Evolutionary conservation across 2,888 invertebrate genomes (phyloP).

Genomic region (Rosalia funebris): DNA sequence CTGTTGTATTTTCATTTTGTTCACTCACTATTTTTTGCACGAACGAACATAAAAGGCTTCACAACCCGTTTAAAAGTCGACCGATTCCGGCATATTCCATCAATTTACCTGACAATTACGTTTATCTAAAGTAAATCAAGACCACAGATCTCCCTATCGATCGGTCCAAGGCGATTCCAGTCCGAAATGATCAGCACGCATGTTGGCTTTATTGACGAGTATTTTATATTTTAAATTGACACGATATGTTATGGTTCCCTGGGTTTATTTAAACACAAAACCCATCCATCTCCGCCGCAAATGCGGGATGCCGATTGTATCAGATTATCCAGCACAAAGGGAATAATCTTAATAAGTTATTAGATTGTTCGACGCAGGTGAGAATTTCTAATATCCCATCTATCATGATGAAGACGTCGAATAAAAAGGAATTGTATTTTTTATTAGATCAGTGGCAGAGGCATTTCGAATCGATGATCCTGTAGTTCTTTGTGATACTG

Average conservation of each 20-base stretch:
- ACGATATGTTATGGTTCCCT: slow-evolving; percentile 14
- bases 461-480: background rate
- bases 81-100: background rate
- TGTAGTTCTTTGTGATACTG: too few relatives aligned
- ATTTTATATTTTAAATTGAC: slow-evolving; percentile 13
- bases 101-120: background rate
- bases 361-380: slow-evolving; percentile 39
- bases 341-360: slow-evolving; percentile 40
- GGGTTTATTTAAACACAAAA: slow-evolving; percentile 38
- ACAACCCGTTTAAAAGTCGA: background rate
- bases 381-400: slow-evolving; percentile 44
- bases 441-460: too few relatives aligned
- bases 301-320: slow-evolving; percentile 38
- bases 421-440: background rate
- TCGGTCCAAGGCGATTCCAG: background rate
- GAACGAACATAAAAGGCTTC: background rate
- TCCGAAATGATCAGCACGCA: slow-evolving; percentile 10
- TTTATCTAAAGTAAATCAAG: background rate
- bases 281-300: slow-evolving; percentile 41
- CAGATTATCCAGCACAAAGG: slow-evolving; percentile 35
- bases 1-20: too few relatives aligned
- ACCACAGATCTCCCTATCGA: background rate
- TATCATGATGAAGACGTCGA: slow-evolving; percentile 39
- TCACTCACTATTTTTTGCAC: background rate
- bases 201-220: slow-evolving; percentile 17